Percentiles rank a stretch among this genome's conserved stretches.
These are phyloP conservation scores for Drosophila affinis DNA, from an alignment of 2,888 invertebrate genomes.

Conservation along the genomic window DNA sequence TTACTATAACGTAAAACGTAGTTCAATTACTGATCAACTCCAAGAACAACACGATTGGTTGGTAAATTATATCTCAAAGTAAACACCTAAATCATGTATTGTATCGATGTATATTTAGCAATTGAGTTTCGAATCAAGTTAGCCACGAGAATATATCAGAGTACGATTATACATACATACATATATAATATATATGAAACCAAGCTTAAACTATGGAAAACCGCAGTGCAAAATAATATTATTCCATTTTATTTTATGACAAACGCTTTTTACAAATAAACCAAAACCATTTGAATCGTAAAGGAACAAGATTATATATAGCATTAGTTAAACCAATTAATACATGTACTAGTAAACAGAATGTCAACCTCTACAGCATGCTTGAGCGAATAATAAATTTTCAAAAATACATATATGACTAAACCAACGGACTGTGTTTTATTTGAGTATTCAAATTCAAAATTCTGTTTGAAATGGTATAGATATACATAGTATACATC, in stretches of 20 bases:
- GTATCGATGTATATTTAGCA: conserved; percentile 51
- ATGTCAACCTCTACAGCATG: conserved; percentile 68
- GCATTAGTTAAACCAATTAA: conserved; percentile 74
- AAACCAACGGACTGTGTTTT: not conserved
- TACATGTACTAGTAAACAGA: conserved; percentile 62
- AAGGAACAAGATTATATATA: conserved; percentile 66
- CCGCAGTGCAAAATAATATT: conserved; percentile 69
- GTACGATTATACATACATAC: conserved; percentile 17
- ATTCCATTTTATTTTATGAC: conserved; percentile 73
- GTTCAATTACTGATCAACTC: conserved; percentile 49
- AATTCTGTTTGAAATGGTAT: not conserved
- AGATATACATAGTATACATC: too few species aligned
- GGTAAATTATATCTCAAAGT: conserved; percentile 10
- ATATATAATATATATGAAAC: conserved; percentile 42
- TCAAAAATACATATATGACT: conserved; percentile 35
- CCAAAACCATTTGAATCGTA: conserved; percentile 47
- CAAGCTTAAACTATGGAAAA: conserved; percentile 61
- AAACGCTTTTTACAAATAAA: conserved; percentile 70
- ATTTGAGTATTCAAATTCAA: not conserved
- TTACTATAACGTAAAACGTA: conserved; percentile 45
- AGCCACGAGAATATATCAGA: conserved; percentile 23
- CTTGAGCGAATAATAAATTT: conserved; percentile 71
- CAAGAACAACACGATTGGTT: conserved; percentile 21
- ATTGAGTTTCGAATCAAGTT: conserved; percentile 50
- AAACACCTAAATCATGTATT: conserved; percentile 39